A percentile compares a stretch with the other conserved stretches of the same genome.
Evolutionary conservation across 1,140 invertebrate genomes (phyloP).

Genomic region (Drosophila serrata): DNA sequence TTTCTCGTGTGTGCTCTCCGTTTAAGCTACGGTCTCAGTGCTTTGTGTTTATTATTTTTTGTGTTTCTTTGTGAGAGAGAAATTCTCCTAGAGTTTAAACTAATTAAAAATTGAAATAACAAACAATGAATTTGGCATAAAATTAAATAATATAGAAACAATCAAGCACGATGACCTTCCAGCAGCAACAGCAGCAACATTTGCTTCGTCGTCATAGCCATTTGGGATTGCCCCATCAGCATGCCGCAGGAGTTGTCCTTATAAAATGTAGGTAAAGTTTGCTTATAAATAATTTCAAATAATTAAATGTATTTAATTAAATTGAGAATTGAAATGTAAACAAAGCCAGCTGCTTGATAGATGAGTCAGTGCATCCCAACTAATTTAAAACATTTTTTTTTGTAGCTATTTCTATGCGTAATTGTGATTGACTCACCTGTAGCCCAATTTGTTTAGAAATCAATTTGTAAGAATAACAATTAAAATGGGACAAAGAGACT

Average conservation of each 20-base stretch:
- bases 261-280: slow-evolving; percentile 72
- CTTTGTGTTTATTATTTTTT: neutral
- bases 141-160: neutral
- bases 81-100: neutral
- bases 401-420: slow-evolving; percentile 45
- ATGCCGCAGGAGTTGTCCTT: slow-evolving; percentile 68
- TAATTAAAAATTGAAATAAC: neutral
- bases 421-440: slow-evolving; percentile 50
- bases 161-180: slow-evolving; percentile 63
- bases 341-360: slow-evolving; percentile 30
- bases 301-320: no score
- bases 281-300: no score
- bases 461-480: slow-evolving; percentile 11
- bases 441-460: slow-evolving; percentile 26
- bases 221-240: slow-evolving; percentile 48
- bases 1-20: slow-evolving; percentile 20
- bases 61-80: neutral
- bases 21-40: slow-evolving; percentile 24
- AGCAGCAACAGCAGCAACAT: slow-evolving; percentile 53
- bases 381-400: slow-evolving; percentile 9
- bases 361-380: slow-evolving; percentile 49
- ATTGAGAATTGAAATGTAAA: neutral
- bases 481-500: slow-evolving; percentile 3
- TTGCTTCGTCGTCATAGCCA: slow-evolving; percentile 31
- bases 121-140: neutral